Evolutionary conservation across 2,888 invertebrate species (phyloP).

Genomic region (Sminthurinus aureus): DNA sequence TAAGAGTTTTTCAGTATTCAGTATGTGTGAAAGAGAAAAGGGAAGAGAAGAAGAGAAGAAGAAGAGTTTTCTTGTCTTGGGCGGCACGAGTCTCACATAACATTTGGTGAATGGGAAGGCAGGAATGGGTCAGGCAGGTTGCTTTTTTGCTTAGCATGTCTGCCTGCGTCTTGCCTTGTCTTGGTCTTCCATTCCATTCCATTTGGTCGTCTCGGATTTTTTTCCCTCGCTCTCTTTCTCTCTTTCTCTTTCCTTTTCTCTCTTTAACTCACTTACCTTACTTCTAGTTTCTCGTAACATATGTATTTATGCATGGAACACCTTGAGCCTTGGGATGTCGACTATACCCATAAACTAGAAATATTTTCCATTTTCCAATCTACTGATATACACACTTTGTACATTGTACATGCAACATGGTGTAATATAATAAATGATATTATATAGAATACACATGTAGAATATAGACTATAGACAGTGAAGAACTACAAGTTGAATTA

Average conservation of each 20-base stretch:
- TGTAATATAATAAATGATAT: background rate
- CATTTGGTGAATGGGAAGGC: slow-evolving; percentile 54
- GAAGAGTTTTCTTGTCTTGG: slow-evolving; percentile 33
- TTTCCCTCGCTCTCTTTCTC: slow-evolving; percentile 43
- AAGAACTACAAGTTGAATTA: slow-evolving; percentile 40
- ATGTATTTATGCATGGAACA: background rate
- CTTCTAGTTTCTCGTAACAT: background rate
- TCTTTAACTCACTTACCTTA: background rate
- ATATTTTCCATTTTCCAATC: no score
- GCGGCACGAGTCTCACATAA: slow-evolving; percentile 54
- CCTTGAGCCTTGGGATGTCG: background rate
- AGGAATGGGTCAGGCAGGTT: slow-evolving; percentile 48
- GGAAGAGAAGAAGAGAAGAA: slow-evolving; percentile 14
- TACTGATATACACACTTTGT: background rate
- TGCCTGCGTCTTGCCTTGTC: slow-evolving; percentile 39
- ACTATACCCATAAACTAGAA: background rate
- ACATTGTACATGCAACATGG: no score
- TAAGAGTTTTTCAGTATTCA: background rate
- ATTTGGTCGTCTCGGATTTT: slow-evolving; percentile 45
- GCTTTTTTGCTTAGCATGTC: slow-evolving; percentile 20
- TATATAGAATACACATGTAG: background rate
- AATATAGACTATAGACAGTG: slow-evolving; percentile 43
- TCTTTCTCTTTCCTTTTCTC: slow-evolving; percentile 17
- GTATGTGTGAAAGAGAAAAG: slow-evolving; percentile 15
- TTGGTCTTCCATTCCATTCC: slow-evolving; percentile 42